phyloP scores from a whole-genome alignment of 2,797 vertebrate species.

The Lateolabrax maculatus region DNA sequence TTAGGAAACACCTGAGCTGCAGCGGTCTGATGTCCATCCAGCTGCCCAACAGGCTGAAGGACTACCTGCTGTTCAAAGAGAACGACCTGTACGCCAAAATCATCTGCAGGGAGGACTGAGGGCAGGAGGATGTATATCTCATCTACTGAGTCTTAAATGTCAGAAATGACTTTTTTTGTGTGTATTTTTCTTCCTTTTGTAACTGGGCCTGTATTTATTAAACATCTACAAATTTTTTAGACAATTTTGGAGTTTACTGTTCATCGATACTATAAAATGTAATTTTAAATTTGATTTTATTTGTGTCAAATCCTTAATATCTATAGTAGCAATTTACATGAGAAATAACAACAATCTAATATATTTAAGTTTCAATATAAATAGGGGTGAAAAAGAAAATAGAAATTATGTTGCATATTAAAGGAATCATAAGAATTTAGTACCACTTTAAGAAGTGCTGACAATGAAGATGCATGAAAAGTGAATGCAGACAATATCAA shows the following conservation, averaged over 20 bases:
- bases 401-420: too few species aligned
- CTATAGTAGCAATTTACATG: too few species aligned
- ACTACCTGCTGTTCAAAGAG: slow-evolving; percentile 90
- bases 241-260: background rate
- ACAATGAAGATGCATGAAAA: too few species aligned
- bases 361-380: too few species aligned
- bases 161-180: background rate
- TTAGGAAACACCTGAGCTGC: slow-evolving; percentile 86
- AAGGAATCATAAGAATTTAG: too few species aligned
- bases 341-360: too few species aligned
- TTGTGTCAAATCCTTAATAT: too few species aligned
- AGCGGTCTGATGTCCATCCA: slow-evolving; percentile 78
- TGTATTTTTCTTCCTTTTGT: background rate
- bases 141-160: slow-evolving; percentile 9
- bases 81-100: slow-evolving; percentile 86
- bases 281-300: too few species aligned
- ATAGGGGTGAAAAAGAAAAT: too few species aligned
- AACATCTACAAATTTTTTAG: background rate
- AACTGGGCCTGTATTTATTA: background rate
- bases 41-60: slow-evolving; percentile 85
- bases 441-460: too few species aligned
- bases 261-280: too few species aligned
- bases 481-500: too few species aligned
- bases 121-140: background rate
- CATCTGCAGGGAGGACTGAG: slow-evolving; percentile 65